Evolutionary conservation across 2,113 vertebrate genomes (phyloP).

Genomic region (Brachypteracias leptosomus): DNA sequence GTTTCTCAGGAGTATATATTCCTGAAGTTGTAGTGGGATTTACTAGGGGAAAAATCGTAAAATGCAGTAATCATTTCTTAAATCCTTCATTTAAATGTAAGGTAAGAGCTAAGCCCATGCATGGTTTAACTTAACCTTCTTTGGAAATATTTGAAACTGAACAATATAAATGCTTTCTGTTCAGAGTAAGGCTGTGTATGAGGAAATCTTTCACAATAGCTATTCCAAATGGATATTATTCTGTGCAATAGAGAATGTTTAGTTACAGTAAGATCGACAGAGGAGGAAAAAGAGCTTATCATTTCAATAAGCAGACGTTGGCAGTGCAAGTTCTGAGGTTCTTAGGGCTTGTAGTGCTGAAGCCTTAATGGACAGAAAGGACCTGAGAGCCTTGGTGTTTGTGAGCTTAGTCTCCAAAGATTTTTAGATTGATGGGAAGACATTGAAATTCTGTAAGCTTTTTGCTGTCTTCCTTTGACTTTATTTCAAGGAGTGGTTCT

Average conservation of each 20-base stretch:
- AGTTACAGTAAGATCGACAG: neutral
- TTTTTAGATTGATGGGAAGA: neutral
- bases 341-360: neutral
- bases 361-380: neutral
- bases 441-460: neutral
- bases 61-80: neutral
- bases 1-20: neutral
- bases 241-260: fast-evolving
- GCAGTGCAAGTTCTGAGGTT: neutral
- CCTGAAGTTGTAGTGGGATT: neutral
- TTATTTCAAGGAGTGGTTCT: neutral
- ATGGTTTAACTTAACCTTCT: neutral
- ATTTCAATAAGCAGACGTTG: neutral
- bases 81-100: neutral
- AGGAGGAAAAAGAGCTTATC: neutral
- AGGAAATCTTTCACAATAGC: neutral
- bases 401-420: neutral
- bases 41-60: neutral
- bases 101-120: neutral
- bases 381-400: neutral
- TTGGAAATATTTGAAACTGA: neutral
- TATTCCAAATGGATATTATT: neutral
- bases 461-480: neutral
- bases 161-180: neutral
- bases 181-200: neutral